Conservation (phyloP, 2,888 invertebrate genomes). For the Drosophila kuntzei region DNA sequence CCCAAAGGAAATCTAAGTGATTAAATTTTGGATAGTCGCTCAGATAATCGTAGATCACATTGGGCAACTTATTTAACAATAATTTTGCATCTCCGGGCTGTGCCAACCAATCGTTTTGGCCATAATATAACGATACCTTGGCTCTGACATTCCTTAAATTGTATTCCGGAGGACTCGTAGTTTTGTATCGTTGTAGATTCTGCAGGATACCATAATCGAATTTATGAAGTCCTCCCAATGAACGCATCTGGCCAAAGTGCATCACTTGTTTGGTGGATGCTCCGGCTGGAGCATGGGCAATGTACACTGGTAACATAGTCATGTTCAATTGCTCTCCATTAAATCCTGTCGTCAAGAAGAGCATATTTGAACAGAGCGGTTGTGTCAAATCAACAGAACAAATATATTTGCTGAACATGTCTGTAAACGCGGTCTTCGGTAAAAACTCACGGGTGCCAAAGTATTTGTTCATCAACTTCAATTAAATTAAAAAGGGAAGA, state of each 20-base stretch:
- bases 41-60: slow-evolving; percentile 85
- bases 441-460: slow-evolving; percentile 13
- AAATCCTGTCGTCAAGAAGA: slow-evolving; percentile 89
- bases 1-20: slow-evolving; percentile 90
- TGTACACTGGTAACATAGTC: slow-evolving; percentile 89
- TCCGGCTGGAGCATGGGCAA: slow-evolving; percentile 90
- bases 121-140: slow-evolving; percentile 89
- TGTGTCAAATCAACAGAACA: slow-evolving; percentile 87
- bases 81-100: slow-evolving; percentile 86
- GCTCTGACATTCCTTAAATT: slow-evolving; percentile 87
- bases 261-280: slow-evolving; percentile 89
- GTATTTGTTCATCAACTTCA: neutral
- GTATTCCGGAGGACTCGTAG: slow-evolving; percentile 87
- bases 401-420: slow-evolving; percentile 85
- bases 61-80: slow-evolving; percentile 79
- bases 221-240: slow-evolving; percentile 86
- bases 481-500: neutral
- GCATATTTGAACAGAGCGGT: slow-evolving; percentile 88
- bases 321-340: slow-evolving; percentile 86
- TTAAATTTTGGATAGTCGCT: slow-evolving; percentile 87
- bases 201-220: slow-evolving; percentile 86
- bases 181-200: slow-evolving; percentile 87
- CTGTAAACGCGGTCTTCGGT: neutral
- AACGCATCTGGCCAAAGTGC: slow-evolving; percentile 90
- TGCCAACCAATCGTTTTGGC: slow-evolving; percentile 89